These are phyloP conservation scores for Oithona nana DNA, from an alignment of 2,888 invertebrate genomes.

Conservation along the genomic window DNA sequence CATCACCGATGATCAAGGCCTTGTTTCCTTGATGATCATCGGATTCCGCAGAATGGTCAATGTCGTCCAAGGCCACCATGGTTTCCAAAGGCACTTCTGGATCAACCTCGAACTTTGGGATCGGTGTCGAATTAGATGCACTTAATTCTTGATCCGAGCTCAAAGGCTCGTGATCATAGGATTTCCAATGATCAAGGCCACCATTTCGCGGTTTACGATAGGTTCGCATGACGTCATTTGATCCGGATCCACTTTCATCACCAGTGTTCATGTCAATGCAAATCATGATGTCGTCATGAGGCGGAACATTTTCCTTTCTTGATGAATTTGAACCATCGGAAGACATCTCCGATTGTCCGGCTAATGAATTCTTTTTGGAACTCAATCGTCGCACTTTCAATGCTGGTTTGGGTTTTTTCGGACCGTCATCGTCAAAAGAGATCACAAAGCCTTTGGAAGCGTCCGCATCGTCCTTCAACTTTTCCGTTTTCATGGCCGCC, in stretches of 20 bases:
- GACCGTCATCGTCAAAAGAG: conserved; percentile 67
- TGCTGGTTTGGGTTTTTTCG: conserved; percentile 72
- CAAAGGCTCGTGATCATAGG: background rate
- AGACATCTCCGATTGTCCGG: background rate
- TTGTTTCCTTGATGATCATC: conserved; percentile 23
- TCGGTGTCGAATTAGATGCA: background rate
- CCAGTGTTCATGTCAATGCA: conserved; percentile 14
- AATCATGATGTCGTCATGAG: conserved; percentile 12
- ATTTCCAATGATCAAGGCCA: background rate
- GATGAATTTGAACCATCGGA: conserved; percentile 11
- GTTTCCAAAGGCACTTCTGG: conserved; percentile 18
- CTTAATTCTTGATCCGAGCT: background rate
- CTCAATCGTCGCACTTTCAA: conserved; percentile 33
- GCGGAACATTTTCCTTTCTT: conserved; percentile 14
- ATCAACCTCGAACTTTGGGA: conserved; percentile 18
- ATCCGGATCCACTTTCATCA: background rate
- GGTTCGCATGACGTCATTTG: background rate
- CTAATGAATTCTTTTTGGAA: background rate
- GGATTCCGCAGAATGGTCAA: conserved; percentile 20
- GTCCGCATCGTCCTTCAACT: conserved; percentile 23
- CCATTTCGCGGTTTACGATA: background rate
- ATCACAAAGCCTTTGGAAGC: conserved; percentile 66
- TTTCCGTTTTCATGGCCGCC: conserved; percentile 20
- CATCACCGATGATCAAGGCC: conserved; percentile 41
- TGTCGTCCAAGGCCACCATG: conserved; percentile 17